A percentile compares a stretch with the other conserved stretches of the same genome.
phyloP scores from a whole-genome alignment of 2,797 vertebrate species.

The Semotilus atromaculatus region DNA sequence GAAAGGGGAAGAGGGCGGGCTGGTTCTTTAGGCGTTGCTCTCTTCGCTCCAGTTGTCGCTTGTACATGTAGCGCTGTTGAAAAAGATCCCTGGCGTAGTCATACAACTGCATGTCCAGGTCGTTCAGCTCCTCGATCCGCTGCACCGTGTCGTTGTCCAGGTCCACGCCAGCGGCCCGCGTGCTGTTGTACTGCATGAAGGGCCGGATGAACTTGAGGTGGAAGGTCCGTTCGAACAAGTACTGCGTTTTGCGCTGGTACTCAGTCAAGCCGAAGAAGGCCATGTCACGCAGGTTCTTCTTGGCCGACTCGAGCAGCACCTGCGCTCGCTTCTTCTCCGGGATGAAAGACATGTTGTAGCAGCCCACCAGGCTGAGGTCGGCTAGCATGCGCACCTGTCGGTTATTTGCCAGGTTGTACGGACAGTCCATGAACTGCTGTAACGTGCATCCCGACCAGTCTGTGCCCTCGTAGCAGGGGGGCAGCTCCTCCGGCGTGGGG shows the following conservation, averaged over 20 bases:
- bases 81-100: constrained; percentile 97
- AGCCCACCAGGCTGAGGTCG: constrained; percentile 94
- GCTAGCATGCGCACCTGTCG: constrained; percentile 94
- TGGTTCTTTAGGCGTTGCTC: constrained; percentile 90
- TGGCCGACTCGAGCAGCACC: constrained; percentile 94
- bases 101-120: constrained; percentile 97
- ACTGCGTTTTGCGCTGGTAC: constrained; percentile 99
- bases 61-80: constrained; percentile 97
- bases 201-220: constrained; percentile 96
- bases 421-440: constrained; percentile 98
- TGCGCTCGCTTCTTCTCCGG: constrained; percentile 94
- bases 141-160: constrained; percentile 90
- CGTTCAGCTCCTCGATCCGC: constrained; percentile 96
- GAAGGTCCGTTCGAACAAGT: constrained; percentile 98
- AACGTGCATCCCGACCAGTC: constrained; percentile 98
- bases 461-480: constrained; percentile 93
- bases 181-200: constrained; percentile 99
- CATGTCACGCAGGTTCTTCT: constrained; percentile 98
- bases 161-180: constrained; percentile 93
- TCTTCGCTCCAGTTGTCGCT: constrained; percentile 91
- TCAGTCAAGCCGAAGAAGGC: constrained; percentile 98
- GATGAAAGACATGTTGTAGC: constrained; percentile 98
- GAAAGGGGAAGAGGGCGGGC: constrained; percentile 80
- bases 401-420: constrained; percentile 96
- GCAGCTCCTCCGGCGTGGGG: constrained; percentile 93